Conservation (phyloP, 1,140 invertebrate species). For the Mactra quadrangularis region DNA sequence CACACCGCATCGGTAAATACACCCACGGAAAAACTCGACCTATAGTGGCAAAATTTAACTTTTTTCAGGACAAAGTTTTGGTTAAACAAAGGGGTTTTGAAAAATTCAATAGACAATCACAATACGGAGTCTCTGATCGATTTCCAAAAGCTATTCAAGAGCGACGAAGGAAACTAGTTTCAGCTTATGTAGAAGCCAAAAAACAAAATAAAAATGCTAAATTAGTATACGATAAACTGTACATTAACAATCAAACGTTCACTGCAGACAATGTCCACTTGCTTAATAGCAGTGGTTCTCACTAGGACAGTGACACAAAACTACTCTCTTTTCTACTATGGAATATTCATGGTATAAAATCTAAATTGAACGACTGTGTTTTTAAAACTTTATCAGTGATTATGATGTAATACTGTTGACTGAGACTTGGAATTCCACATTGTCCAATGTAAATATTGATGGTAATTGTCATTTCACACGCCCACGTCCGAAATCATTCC, state of each 20-base stretch:
- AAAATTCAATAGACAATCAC: neutral
- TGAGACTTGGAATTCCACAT: conserved; percentile 42
- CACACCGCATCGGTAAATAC: conserved; percentile 25
- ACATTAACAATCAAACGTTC: neutral
- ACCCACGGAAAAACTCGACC: neutral
- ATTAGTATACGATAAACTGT: neutral
- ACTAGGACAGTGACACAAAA: conserved; percentile 16
- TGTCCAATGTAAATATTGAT: conserved; percentile 13
- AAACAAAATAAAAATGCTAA: neutral
- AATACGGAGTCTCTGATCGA: neutral
- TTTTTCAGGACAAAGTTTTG: neutral
- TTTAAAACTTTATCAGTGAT: conserved; percentile 12
- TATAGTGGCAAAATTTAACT: conserved; percentile 19
- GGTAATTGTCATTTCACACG: conserved; percentile 15
- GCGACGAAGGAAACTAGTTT: neutral
- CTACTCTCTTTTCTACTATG: conserved; percentile 10
- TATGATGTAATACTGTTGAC: conserved; percentile 40
- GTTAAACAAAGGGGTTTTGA: neutral
- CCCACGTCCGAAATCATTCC: conserved; percentile 17
- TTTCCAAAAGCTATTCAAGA: conserved; percentile 12
- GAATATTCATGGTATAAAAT: conserved; percentile 26
- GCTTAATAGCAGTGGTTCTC: neutral
- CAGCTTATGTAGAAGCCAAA: neutral
- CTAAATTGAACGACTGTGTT: conserved; percentile 37
- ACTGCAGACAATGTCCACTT: neutral